Evolutionary conservation across 1,140 invertebrate genomes (phyloP).

Genomic region (Drosophila cardini): DNA sequence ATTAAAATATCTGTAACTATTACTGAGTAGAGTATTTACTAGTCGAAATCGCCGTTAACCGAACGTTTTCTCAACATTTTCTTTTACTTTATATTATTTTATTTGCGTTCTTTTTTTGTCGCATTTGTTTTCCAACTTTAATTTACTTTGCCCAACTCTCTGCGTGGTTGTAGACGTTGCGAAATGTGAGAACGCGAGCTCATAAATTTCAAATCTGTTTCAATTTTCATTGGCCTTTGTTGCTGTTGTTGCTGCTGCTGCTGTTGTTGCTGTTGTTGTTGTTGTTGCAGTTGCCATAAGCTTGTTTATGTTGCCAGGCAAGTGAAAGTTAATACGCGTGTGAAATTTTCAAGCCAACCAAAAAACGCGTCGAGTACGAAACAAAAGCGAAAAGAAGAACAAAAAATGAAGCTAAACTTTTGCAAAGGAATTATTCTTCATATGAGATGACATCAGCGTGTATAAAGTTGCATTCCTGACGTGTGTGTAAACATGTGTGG

Average conservation of each 20-base stretch:
- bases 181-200: conserved; percentile 49
- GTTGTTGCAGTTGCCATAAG: conserved; percentile 48
- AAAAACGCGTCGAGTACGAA: conserved; percentile 18
- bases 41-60: not conserved
- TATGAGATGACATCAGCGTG: conserved; percentile 70
- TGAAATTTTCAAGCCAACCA: conserved; percentile 57
- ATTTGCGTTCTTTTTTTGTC: conserved; percentile 49
- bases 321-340: conserved; percentile 80
- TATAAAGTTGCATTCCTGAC: conserved; percentile 55
- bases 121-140: conserved; percentile 62
- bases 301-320: conserved; percentile 69
- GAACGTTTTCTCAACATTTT: not conserved
- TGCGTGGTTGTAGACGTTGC: conserved; percentile 7
- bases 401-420: conserved; percentile 67
- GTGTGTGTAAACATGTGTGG: conserved; percentile 17
- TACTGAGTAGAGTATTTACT: not conserved
- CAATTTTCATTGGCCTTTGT: conserved; percentile 58
- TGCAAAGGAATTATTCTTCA: conserved; percentile 75
- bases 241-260: conserved; percentile 23
- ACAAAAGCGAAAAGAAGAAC: conserved; percentile 12
- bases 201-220: conserved; percentile 79
- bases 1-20: not conserved
- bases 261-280: conserved; percentile 25
- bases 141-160: conserved; percentile 60
- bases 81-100: conserved; percentile 3